Evolutionary conservation across 2,888 invertebrate genomes (phyloP).

Genomic region (Pristionchus fissidentatus): DNA sequence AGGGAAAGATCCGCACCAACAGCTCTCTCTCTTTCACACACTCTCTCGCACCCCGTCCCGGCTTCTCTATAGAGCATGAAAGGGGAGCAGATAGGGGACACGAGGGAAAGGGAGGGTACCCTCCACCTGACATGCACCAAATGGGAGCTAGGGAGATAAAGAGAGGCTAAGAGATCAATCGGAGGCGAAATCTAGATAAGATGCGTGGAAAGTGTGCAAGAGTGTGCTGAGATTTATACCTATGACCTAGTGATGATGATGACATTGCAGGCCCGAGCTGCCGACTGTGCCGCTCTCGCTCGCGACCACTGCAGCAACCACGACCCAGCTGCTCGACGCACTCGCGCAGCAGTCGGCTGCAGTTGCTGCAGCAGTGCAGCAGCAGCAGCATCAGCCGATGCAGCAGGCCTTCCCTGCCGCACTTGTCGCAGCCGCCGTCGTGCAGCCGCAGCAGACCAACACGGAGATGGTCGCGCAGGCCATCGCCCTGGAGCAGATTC

Average conservation of each 20-base stretch:
- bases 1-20: not conserved
- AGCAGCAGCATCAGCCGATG: no score
- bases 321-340: constrained; percentile 2
- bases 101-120: not conserved
- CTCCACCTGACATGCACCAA: constrained; percentile 6
- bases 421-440: not conserved
- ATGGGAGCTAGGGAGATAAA: not conserved
- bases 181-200: not conserved
- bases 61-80: not conserved
- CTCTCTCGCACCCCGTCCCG: constrained; percentile 8
- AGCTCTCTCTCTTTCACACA: constrained; percentile 2
- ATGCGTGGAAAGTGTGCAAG: not conserved
- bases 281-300: constrained; percentile 27
- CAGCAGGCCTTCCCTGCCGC: not conserved
- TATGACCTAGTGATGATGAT: not conserved
- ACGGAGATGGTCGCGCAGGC: constrained; percentile 7
- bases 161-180: not conserved
- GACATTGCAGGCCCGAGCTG: constrained; percentile 37
- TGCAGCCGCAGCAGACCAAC: not conserved
- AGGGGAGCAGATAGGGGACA: not conserved
- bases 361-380: constrained; percentile 3
- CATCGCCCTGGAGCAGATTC: constrained; percentile 42
- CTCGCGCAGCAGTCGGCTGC: constrained; percentile 12
- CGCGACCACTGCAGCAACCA: not conserved
- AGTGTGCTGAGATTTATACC: not conserved